These are phyloP conservation scores for Carterocephalus palaemon DNA, from an alignment of 2,888 invertebrate genomes.

Conservation along the genomic window DNA sequence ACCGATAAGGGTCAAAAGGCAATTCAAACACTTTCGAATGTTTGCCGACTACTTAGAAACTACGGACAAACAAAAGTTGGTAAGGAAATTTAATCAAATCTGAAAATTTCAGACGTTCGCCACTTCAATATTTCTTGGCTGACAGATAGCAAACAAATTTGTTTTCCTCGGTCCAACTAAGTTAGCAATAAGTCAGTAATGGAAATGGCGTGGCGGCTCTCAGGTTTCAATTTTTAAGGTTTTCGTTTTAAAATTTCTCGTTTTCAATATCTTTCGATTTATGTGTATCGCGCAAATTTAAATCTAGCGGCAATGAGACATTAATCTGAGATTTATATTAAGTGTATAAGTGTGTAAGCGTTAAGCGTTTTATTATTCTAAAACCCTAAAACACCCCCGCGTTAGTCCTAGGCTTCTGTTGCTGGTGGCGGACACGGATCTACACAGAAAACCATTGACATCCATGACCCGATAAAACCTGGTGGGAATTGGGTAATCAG, in stretches of 20 bases:
- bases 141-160: conserved; percentile 25
- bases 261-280: conserved; percentile 1
- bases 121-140: conserved; percentile 23
- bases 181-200: conserved; percentile 30
- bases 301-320: too few species aligned
- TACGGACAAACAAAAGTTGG: conserved; percentile 11
- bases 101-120: conserved; percentile 21
- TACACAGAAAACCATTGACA: too few species aligned
- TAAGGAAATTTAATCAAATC: conserved; percentile 20
- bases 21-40: conserved; percentile 9
- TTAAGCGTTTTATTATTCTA: too few species aligned
- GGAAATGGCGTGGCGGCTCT: conserved; percentile 25
- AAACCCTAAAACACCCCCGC: too few species aligned
- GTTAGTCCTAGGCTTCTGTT: too few species aligned
- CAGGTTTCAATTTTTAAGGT: too few species aligned
- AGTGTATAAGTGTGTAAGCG: too few species aligned
- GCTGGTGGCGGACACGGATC: too few species aligned
- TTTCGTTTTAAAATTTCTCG: conserved; percentile 10
- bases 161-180: conserved; percentile 22
- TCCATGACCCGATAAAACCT: too few species aligned
- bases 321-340: too few species aligned
- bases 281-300: too few species aligned
- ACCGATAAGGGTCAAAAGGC: conserved; percentile 1
- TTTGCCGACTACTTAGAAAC: conserved; percentile 17
- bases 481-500: too few species aligned